phyloP scores from a whole-genome alignment of 2,113 vertebrate genomes.

The Bungarus multicinctus region DNA sequence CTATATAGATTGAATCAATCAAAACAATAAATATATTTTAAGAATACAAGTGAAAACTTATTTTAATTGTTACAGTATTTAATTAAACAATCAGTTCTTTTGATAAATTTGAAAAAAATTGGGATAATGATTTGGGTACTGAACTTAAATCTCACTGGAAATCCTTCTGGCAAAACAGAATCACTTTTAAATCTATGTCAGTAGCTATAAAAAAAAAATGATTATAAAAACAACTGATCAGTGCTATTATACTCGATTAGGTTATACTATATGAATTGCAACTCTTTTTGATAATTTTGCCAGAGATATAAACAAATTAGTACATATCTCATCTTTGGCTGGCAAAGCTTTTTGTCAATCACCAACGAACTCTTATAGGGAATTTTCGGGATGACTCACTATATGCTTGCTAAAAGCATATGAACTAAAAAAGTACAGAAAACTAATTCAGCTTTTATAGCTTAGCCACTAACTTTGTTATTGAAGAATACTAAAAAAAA shows the following conservation, averaged over 20 bases:
- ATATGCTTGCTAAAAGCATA: background rate
- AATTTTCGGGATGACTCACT: background rate
- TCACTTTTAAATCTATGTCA: background rate
- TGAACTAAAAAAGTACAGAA: background rate
- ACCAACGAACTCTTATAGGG: background rate
- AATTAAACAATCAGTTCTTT: background rate
- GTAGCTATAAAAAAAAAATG: background rate
- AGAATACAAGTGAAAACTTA: background rate
- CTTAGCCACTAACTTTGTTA: background rate
- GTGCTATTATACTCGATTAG: too few relatives aligned
- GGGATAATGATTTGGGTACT: background rate
- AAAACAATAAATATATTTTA: background rate
- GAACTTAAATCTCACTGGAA: background rate
- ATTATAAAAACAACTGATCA: too few relatives aligned
- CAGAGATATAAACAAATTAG: background rate
- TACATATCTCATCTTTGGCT: background rate
- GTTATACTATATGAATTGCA: background rate
- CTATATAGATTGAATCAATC: background rate
- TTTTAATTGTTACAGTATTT: background rate
- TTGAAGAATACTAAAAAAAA: background rate
- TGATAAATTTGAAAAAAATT: background rate
- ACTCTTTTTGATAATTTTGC: background rate
- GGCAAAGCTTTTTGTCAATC: background rate
- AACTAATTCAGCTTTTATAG: background rate
- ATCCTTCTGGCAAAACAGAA: background rate